Conservation (phyloP, 2,888 invertebrate species). For the Unio pictorum region DNA sequence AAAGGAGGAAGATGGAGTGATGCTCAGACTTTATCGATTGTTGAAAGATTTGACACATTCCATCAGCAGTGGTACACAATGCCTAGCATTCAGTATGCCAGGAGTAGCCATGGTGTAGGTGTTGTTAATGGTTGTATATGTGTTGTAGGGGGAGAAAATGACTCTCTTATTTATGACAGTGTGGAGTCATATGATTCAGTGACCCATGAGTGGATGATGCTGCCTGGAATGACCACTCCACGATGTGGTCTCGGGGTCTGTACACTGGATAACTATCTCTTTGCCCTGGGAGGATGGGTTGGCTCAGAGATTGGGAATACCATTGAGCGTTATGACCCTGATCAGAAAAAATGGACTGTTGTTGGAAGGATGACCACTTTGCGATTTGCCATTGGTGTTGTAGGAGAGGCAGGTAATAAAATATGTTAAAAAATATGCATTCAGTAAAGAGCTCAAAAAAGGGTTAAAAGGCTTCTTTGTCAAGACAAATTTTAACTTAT, state of each 20-base stretch:
- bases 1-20: conserved; percentile 84
- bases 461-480: too few relatives aligned
- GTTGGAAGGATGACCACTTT: conserved; percentile 87
- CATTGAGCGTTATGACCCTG: conserved; percentile 89
- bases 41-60: conserved; percentile 80
- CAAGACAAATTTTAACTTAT: too few relatives aligned
- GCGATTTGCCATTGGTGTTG: conserved; percentile 92
- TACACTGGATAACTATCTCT: conserved; percentile 85
- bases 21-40: conserved; percentile 81
- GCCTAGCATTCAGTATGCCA: conserved; percentile 83
- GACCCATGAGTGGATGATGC: conserved; percentile 75
- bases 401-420: conserved; percentile 81
- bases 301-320: conserved; percentile 91
- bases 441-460: too few relatives aligned
- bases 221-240: conserved; percentile 70
- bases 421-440: conserved; percentile 72
- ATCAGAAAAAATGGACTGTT: conserved; percentile 83
- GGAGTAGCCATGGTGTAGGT: conserved; percentile 90
- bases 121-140: conserved; percentile 88
- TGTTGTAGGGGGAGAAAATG: conserved; percentile 90
- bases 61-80: conserved; percentile 58
- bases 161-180: conserved; percentile 83
- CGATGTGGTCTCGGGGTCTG: conserved; percentile 92
- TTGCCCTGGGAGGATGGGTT: conserved; percentile 94
- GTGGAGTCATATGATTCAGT: conserved; percentile 67